Percentiles rank a stretch among this genome's conserved stretches.
phyloP scores from a whole-genome alignment of 1,140 invertebrate genomes.

The Drosophila santomea region DNA sequence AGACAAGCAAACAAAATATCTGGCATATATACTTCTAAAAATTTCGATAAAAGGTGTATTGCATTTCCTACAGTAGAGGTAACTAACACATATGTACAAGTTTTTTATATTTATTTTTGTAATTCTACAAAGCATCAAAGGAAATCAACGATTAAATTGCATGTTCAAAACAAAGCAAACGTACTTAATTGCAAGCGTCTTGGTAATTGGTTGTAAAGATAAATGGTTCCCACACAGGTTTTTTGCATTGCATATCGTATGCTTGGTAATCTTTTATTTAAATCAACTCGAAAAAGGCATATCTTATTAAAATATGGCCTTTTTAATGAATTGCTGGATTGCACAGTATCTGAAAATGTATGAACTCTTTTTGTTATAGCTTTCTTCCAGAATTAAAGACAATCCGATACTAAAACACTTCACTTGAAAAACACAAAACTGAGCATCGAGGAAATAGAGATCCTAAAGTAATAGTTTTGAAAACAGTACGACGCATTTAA shows the following conservation, averaged over 20 bases:
- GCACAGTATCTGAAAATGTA: too few species aligned
- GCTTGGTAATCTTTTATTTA: background rate
- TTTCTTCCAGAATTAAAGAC: too few species aligned
- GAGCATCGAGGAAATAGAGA: background rate
- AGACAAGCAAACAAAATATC: conserved; percentile 53
- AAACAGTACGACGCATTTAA: background rate
- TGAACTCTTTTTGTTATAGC: too few species aligned
- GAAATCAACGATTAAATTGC: conserved; percentile 72
- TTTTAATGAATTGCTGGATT: too few species aligned
- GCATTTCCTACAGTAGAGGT: conserved; percentile 77
- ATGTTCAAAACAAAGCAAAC: conserved; percentile 51
- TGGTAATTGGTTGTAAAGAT: conserved; percentile 7
- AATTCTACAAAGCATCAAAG: conserved; percentile 67
- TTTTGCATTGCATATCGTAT: background rate
- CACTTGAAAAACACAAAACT: too few species aligned
- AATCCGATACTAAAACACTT: too few species aligned
- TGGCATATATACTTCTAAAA: conserved; percentile 64
- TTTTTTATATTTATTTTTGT: conserved; percentile 83
- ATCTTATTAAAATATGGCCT: background rate
- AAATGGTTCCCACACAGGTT: background rate
- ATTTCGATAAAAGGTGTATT: conserved; percentile 52
- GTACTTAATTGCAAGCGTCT: conserved; percentile 7
- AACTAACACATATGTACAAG: conserved; percentile 80
- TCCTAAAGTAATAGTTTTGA: background rate
- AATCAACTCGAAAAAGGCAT: background rate